Evolutionary conservation across 2,888 invertebrate genomes (phyloP).

Genomic region (Bruchidius siliquastri): DNA sequence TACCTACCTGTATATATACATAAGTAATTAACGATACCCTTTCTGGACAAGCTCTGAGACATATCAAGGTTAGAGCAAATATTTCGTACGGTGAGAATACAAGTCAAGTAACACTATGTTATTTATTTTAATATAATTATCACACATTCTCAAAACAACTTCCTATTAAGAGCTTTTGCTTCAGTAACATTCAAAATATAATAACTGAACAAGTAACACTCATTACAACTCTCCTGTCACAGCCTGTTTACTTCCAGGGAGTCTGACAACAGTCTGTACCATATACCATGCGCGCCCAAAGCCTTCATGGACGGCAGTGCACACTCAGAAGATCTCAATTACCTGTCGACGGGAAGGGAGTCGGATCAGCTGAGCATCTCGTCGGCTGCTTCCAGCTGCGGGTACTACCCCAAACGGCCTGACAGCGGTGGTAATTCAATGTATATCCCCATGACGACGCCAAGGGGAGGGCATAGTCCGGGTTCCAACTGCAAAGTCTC

Average conservation of each 20-base stretch:
- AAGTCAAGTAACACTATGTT: too few relatives aligned
- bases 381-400: constrained; percentile 56
- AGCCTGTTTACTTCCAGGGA: constrained; percentile 54
- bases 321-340: constrained; percentile 54
- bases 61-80: too few relatives aligned
- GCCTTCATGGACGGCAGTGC: constrained; percentile 55
- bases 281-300: constrained; percentile 53
- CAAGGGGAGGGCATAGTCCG: constrained; percentile 53
- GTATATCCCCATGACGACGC: constrained; percentile 58
- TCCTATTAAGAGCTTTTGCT: too few relatives aligned
- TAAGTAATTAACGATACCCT: too few relatives aligned
- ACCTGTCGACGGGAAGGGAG: constrained; percentile 51
- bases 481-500: constrained; percentile 59
- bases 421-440: constrained; percentile 48
- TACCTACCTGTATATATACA: too few relatives aligned
- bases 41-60: too few relatives aligned
- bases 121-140: too few relatives aligned
- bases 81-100: too few relatives aligned
- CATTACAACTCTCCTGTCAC: too few relatives aligned
- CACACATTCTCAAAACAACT: too few relatives aligned
- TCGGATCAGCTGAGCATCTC: constrained; percentile 60
- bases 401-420: constrained; percentile 51
- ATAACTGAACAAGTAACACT: too few relatives aligned
- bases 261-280: constrained; percentile 56
- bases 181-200: too few relatives aligned